phyloP scores from a whole-genome alignment of 2,797 vertebrate genomes.

The Macroramphosus scolopax region DNA sequence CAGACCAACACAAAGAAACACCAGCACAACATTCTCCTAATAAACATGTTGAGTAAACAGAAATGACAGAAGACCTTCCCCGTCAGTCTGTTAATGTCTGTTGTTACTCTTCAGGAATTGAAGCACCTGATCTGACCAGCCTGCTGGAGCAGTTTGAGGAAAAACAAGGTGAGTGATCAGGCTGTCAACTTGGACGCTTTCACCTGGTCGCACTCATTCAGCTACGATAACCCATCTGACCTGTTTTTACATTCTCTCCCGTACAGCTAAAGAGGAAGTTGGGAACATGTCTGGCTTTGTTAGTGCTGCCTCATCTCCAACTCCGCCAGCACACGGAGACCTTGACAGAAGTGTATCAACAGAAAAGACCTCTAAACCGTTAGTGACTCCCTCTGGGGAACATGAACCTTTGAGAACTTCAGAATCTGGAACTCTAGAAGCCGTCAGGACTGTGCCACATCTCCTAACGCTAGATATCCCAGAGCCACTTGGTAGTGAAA shows the following conservation, averaged over 20 bases:
- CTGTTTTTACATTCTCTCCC: conserved; percentile 49
- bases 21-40: too few relatives aligned
- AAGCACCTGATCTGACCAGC: conserved; percentile 91
- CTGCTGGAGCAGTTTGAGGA: conserved; percentile 95
- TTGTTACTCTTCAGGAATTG: conserved; percentile 80
- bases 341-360: too few relatives aligned
- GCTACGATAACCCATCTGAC: background rate
- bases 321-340: background rate
- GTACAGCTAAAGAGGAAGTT: conserved; percentile 79
- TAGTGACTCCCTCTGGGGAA: conserved; percentile 5
- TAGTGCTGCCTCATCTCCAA: too few relatives aligned
- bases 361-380: too few relatives aligned
- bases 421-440: conserved; percentile 1
- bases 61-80: too few relatives aligned
- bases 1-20: conserved; percentile 12
- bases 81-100: background rate
- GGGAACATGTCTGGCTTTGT: too few relatives aligned
- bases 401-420: conserved; percentile 13
- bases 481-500: conserved; percentile 65
- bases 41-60: too few relatives aligned
- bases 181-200: background rate
- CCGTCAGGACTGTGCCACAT: background rate
- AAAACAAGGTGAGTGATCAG: conserved; percentile 83
- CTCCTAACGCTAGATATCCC: conserved; percentile 22
- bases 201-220: background rate